phyloP scores from a whole-genome alignment of 1,140 invertebrate species.

The Matsumurasca onukii region DNA sequence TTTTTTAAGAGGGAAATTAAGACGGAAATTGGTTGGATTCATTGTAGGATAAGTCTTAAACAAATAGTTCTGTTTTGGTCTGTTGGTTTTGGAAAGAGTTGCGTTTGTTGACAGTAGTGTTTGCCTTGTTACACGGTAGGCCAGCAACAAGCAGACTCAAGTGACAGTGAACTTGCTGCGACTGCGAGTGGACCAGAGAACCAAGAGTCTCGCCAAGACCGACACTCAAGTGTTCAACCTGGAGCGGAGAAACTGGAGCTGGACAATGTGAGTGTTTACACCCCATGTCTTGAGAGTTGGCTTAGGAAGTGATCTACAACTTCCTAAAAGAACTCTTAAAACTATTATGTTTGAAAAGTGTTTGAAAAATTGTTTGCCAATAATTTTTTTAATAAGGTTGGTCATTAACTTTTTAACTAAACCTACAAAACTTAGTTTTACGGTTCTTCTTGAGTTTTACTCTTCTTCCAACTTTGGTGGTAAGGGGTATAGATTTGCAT shows the following conservation, averaged over 20 bases:
- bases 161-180: conserved; percentile 63
- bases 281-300: no score
- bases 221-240: conserved; percentile 58
- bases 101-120: neutral
- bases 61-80: neutral
- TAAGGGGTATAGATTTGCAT: no score
- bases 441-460: neutral
- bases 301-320: conserved; percentile 9
- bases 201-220: conserved; percentile 55
- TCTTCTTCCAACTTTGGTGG: no score
- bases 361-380: neutral
- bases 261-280: conserved; percentile 50
- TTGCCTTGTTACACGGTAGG: no score
- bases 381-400: neutral
- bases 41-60: neutral
- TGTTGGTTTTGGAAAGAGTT: neutral
- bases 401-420: neutral
- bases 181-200: conserved; percentile 57
- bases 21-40: no score
- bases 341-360: neutral
- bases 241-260: conserved; percentile 58
- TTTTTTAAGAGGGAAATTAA: no score
- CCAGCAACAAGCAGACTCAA: no score
- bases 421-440: neutral
- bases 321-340: neutral